A percentile compares a stretch with the other conserved stretches of the same genome.
Evolutionary conservation across 1,140 invertebrate species (phyloP).

Genomic region (Hypsibius dujardini): DNA sequence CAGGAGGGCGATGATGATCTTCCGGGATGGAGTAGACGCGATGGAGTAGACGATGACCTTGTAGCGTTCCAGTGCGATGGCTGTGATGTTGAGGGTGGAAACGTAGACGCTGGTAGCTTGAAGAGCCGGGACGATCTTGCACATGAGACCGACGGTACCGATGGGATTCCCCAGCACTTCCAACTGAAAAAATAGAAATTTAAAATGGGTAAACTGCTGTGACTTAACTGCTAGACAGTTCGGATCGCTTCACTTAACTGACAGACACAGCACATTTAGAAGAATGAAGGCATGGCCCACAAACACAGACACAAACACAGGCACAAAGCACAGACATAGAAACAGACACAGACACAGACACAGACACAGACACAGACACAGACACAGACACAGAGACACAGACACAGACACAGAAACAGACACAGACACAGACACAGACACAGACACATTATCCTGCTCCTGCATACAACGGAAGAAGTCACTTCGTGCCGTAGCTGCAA

Average conservation of each 20-base stretch:
- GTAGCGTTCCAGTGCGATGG: constrained; percentile 62
- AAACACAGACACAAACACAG: constrained; percentile 5
- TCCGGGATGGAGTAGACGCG: constrained; percentile 46
- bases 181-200: constrained; percentile 26
- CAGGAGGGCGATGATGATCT: constrained; percentile 50
- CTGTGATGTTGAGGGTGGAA: constrained; percentile 69
- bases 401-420: too few species aligned
- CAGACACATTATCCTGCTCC: too few species aligned
- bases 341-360: too few species aligned
- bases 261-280: not conserved
- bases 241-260: not conserved
- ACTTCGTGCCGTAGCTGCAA: too few species aligned
- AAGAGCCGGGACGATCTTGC: constrained; percentile 58
- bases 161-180: constrained; percentile 31
- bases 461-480: too few species aligned
- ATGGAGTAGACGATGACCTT: constrained; percentile 70
- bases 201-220: too few species aligned
- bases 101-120: constrained; percentile 72
- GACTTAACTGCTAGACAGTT: too few species aligned
- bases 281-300: not conserved
- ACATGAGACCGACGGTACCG: constrained; percentile 34
- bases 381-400: too few species aligned
- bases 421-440: too few species aligned
- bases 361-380: too few species aligned
- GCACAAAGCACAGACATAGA: constrained; percentile 19